These are phyloP conservation scores for Rhinoraja longicauda DNA, from an alignment of 2,797 vertebrate genomes.

Conservation along the genomic window DNA sequence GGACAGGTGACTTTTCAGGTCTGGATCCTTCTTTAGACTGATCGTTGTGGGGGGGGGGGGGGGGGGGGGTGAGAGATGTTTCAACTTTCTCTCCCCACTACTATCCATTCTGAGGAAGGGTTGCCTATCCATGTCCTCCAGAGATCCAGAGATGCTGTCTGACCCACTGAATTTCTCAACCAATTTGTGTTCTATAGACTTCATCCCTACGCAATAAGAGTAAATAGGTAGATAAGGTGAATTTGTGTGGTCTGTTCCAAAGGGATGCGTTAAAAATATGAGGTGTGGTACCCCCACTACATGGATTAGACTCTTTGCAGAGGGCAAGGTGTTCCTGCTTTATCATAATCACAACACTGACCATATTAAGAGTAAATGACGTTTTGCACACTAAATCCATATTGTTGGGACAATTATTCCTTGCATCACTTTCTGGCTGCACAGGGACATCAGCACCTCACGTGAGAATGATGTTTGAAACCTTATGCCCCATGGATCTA, in stretches of 20 bases:
- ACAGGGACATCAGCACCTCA: not conserved
- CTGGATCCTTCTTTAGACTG: no score
- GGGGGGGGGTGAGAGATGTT: no score
- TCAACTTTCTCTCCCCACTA: no score
- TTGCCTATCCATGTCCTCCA: no score
- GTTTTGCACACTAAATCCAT: not conserved
- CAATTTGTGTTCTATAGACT: no score
- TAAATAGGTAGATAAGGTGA: not conserved
- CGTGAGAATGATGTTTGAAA: not conserved
- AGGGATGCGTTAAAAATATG: not conserved
- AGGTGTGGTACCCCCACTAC: not conserved
- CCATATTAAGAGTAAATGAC: not conserved
- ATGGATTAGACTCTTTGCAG: not conserved
- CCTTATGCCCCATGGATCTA: not conserved
- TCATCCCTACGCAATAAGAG: not conserved
- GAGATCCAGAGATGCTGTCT: no score
- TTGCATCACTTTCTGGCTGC: slow-evolving; percentile 17
- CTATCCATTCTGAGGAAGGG: no score
- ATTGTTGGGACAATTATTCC: slow-evolving; percentile 1
- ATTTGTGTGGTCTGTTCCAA: not conserved
- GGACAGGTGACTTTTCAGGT: no score
- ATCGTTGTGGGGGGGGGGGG: no score
- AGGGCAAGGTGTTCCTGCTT: not conserved
- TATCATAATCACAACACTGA: not conserved
- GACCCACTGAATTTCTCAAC: no score